Evolutionary conservation across 1,140 invertebrate species (phyloP).

Genomic region (Hyles euphorbiae): DNA sequence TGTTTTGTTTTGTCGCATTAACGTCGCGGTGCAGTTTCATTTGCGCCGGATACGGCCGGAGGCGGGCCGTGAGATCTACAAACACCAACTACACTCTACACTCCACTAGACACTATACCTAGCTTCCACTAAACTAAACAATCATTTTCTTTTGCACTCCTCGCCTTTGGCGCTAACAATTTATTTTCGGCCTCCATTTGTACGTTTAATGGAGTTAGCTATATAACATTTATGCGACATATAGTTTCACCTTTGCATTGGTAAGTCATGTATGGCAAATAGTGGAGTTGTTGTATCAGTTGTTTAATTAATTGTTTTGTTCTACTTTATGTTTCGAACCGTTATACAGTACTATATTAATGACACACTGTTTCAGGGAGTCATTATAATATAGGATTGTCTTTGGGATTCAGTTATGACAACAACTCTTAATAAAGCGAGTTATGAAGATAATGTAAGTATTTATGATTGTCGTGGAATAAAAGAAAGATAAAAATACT

Average conservation of each 20-base stretch:
- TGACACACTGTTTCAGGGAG: no score
- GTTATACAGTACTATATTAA: no score
- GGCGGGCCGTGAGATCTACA: constrained; percentile 44
- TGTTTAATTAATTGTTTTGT: background rate
- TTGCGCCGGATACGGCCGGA: constrained; percentile 33
- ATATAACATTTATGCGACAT: background rate
- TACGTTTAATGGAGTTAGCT: no score
- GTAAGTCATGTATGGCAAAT: constrained; percentile 5
- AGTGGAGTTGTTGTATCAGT: constrained; percentile 7
- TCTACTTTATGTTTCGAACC: no score
- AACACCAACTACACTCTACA: constrained; percentile 21
- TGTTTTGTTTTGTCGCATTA: constrained; percentile 18
- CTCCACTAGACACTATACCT: no score
- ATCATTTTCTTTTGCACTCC: constrained; percentile 19
- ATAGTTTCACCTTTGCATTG: constrained; percentile 6
- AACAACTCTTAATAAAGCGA: no score
- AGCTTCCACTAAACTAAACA: constrained; percentile 20
- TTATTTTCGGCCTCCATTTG: no score
- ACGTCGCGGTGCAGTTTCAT: constrained; percentile 30
- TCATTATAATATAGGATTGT: no score
- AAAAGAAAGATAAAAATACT: no score
- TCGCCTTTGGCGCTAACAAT: background rate
- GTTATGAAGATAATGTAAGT: no score
- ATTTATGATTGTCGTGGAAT: no score
- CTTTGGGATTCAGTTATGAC: no score